These are phyloP conservation scores for Ancistrus triradiatus DNA, from an alignment of 2,113 vertebrate genomes.

Conservation along the genomic window DNA sequence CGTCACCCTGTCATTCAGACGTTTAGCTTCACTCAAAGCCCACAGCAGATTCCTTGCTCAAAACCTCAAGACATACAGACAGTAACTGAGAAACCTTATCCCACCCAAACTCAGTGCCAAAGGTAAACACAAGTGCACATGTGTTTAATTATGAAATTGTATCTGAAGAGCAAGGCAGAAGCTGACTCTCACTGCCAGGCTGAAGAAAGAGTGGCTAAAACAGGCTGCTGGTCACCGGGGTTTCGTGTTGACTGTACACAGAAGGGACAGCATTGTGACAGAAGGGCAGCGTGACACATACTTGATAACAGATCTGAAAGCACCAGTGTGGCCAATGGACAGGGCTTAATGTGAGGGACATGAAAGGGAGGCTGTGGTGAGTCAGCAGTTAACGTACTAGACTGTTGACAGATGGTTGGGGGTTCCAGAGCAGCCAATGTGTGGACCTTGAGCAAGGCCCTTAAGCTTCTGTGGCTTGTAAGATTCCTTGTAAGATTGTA, in stretches of 20 bases:
- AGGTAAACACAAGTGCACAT: constrained; percentile 19
- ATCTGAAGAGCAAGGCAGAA: constrained; percentile 11
- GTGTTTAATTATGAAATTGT: constrained; percentile 30
- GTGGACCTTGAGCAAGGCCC: no score
- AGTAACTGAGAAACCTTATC: constrained; percentile 23
- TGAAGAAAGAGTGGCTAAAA: constrained; percentile 6
- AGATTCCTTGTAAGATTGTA: no score
- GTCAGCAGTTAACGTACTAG: no score
- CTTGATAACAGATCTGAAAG: neutral
- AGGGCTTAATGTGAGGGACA: neutral
- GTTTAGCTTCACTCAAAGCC: constrained; percentile 1
- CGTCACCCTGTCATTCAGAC: neutral
- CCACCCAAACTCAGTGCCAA: constrained; percentile 13
- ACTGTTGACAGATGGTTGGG: no score
- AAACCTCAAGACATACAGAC: constrained; percentile 1
- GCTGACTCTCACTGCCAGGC: neutral
- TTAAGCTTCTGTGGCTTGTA: no score
- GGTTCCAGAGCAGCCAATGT: no score
- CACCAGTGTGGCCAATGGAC: neutral
- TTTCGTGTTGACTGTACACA: constrained; percentile 4
- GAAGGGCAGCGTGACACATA: neutral
- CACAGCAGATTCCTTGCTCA: constrained; percentile 2
- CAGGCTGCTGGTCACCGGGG: neutral
- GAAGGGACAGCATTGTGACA: neutral
- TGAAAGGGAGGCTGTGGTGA: no score